phyloP scores from a whole-genome alignment of 1,140 invertebrate species.

The Bombus fervidus region DNA sequence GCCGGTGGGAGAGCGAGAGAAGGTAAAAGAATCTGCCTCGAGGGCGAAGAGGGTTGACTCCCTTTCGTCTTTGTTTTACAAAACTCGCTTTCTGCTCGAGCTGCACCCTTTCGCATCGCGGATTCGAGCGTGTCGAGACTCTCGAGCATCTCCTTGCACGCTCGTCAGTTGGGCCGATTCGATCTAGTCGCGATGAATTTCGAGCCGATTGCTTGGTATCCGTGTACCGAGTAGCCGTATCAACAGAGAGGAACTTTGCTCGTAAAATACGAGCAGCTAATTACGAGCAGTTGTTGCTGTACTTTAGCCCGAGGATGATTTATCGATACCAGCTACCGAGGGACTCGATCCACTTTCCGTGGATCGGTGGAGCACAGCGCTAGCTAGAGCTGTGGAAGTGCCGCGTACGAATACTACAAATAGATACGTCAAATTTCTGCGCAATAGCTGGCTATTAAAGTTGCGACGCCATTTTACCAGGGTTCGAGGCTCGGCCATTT shows the following conservation, averaged over 20 bases:
- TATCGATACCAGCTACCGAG: slow-evolving; percentile 13
- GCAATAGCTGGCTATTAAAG: slow-evolving; percentile 67
- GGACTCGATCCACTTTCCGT: slow-evolving; percentile 26
- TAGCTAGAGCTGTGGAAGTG: not conserved
- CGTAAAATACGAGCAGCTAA: slow-evolving; percentile 34
- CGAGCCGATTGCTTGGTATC: not conserved
- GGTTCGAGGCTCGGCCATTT: slow-evolving; percentile 76
- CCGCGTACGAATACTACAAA: slow-evolving; percentile 55
- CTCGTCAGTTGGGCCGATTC: not conserved
- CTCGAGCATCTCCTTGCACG: not conserved
- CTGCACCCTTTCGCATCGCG: slow-evolving; percentile 61
- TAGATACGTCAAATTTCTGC: slow-evolving; percentile 76
- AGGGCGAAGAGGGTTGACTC: slow-evolving; percentile 64
- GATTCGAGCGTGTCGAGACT: slow-evolving; percentile 25
- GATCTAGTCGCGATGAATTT: not conserved
- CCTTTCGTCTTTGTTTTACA: slow-evolving; percentile 67
- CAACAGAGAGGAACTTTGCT: not conserved
- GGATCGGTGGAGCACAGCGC: not conserved
- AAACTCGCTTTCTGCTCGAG: slow-evolving; percentile 54
- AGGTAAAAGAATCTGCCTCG: slow-evolving; percentile 56
- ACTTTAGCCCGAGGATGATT: slow-evolving; percentile 5
- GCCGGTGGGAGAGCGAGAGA: slow-evolving; percentile 9
- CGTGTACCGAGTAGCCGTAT: not conserved
- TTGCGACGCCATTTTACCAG: slow-evolving; percentile 78
- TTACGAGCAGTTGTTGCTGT: slow-evolving; percentile 4